Conservation (phyloP, 2,113 vertebrate species). For the Phycodurus eques region DNA sequence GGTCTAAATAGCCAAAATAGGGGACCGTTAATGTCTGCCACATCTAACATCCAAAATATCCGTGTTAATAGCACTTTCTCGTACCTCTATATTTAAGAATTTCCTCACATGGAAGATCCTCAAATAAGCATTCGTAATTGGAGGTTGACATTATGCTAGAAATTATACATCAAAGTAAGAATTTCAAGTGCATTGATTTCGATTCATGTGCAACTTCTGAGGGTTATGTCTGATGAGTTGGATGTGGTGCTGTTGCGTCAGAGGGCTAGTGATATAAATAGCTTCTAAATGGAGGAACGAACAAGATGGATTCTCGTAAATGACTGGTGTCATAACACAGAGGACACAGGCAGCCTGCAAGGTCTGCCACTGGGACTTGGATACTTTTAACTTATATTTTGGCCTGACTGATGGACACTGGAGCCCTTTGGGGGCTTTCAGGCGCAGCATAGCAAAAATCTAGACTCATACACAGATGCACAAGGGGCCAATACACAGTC, state of each 20-base stretch:
- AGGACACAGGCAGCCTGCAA: conserved; percentile 24
- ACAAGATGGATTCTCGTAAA: conserved; percentile 30
- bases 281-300: conserved; percentile 44
- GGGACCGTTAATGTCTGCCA: not conserved
- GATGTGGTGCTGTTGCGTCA: conserved; percentile 55
- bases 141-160: conserved; percentile 43
- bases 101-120: conserved; percentile 40
- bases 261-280: conserved; percentile 62
- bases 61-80: not conserved
- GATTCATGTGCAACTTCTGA: conserved; percentile 48
- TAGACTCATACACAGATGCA: conserved; percentile 3
- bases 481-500: conserved; percentile 25
- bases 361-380: conserved; percentile 14
- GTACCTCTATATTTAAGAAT: conserved; percentile 25
- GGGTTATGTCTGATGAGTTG: conserved; percentile 51
- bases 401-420: conserved; percentile 24
- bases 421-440: not conserved
- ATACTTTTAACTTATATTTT: conserved; percentile 39
- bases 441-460: conserved; percentile 17
- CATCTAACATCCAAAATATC: not conserved
- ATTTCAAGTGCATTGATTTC: conserved; percentile 45
- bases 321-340: conserved; percentile 45
- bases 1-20: too few relatives aligned
- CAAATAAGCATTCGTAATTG: conserved; percentile 58
- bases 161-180: conserved; percentile 68